Evolutionary conservation across 2,888 invertebrate species (phyloP), one percentile per base, ranked within the genome.

Genomic region (Pseudeuparius sepicola): DNA sequence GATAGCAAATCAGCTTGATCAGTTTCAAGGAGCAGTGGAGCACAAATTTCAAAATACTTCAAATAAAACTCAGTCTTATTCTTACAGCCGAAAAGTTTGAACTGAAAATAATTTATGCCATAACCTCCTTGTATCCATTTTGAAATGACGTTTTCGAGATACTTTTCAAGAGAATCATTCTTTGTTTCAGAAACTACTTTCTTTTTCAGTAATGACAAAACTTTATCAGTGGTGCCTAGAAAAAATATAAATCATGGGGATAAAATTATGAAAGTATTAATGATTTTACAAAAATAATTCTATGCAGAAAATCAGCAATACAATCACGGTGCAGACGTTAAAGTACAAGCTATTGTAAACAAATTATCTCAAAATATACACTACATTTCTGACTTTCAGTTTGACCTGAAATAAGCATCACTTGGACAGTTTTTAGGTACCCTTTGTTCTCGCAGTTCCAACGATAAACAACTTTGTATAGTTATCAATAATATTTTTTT

Each of bases 121-220:
- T 44, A 48, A 5, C 45, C 45, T 16, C 49, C 44, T 11, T 34
- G 41, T 14, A 52, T 36, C 61, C 61, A 61, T 40, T 54, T 60
- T 1, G 65, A 55, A n/a, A 72, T 51, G 11, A 72, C 40, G 61
- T 65, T 66, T 31, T 63, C 62, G 37, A 65, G 51, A 44, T 70
- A 65, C 33, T 55, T 61, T 31, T 64, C 59, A 33, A 68, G 44
- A 45, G 72, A 68, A 4, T 47, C 54, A n/a, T n/a, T n/a, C n/a
- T n/a, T n/a, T n/a, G n/a, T n/a, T 9, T 56, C 26, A 16, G 48
- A 41, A 18, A 42, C 39, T 28, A 58, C 46, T 34, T 49, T 37
- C 23, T 46, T 37, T 13, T 49, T 46, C 10, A 57, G 44, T 31
- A 52, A 44, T 18, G 43, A 40, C 9, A 59, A 40, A 24, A 52